Conservation (phyloP, 2,797 vertebrate genomes). For the Premnoplex brunnescens region DNA sequence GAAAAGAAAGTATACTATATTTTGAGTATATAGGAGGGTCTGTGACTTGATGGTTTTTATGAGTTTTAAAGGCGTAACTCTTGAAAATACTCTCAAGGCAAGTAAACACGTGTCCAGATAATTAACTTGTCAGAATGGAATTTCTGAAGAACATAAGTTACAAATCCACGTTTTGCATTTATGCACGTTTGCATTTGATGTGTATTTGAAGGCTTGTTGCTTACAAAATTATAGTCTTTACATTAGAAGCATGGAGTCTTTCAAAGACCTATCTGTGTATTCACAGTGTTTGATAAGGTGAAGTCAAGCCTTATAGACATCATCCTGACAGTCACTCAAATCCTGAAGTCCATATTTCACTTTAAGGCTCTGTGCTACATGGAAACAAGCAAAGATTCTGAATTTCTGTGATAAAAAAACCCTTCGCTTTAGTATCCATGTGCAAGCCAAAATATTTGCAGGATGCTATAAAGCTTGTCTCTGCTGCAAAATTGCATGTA, state of each 20-base stretch:
- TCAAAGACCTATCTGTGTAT: neutral
- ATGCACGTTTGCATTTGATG: neutral
- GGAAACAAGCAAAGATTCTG: neutral
- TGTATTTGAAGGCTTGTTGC: neutral
- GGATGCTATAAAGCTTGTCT: neutral
- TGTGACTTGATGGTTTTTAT: accelerated
- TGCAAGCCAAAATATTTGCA: neutral
- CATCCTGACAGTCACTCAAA: neutral
- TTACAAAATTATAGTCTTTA: neutral
- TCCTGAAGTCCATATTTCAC: neutral
- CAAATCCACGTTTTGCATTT: neutral
- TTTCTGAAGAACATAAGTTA: neutral
- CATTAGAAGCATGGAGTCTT: neutral
- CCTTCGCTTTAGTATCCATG: neutral
- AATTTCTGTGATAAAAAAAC: neutral
- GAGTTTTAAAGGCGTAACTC: neutral
- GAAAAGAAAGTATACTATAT: neutral
- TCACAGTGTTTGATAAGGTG: neutral
- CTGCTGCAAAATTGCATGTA: neutral
- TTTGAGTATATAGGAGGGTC: neutral
- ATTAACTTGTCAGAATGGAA: neutral
- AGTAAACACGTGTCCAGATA: neutral
- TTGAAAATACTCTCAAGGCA: neutral
- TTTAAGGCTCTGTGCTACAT: neutral
- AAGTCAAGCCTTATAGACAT: neutral